phyloP scores from a whole-genome alignment of 2,888 invertebrate genomes.

The Deilephila elpenor region DNA sequence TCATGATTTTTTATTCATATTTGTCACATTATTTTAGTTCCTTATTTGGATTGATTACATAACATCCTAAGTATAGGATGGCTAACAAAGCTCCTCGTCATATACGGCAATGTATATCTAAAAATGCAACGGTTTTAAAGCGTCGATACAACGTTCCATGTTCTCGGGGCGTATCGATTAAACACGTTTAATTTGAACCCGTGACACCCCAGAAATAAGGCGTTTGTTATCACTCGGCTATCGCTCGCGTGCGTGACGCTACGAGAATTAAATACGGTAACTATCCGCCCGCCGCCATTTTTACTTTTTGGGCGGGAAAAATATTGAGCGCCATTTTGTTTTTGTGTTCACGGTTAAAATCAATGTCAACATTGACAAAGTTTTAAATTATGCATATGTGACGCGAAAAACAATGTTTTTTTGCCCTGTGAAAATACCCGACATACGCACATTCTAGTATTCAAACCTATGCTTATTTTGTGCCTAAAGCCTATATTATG shows the following conservation, averaged over 20 bases:
- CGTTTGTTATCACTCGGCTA: constrained; percentile 19
- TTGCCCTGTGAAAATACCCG: no score
- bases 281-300: constrained; percentile 24
- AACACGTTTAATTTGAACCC: constrained; percentile 21
- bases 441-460: no score
- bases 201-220: constrained; percentile 22
- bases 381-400: no score
- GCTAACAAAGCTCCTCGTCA: not conserved
- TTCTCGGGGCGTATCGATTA: constrained; percentile 17
- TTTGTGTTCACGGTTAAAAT: not conserved
- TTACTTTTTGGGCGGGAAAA: constrained; percentile 24
- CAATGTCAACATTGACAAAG: no score
- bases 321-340: constrained; percentile 22
- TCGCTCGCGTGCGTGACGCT: constrained; percentile 25
- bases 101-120: not conserved
- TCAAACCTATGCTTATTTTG: no score
- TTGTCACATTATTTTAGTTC: no score
- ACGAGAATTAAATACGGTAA: constrained; percentile 22
- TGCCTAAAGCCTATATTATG: no score
- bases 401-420: no score
- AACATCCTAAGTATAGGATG: no score
- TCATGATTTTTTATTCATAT: no score
- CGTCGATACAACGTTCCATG: not conserved
- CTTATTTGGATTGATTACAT: no score
- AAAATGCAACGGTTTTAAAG: not conserved